Conservation (phyloP, 2,797 vertebrate species). For the Gallinago nigripennis region DNA sequence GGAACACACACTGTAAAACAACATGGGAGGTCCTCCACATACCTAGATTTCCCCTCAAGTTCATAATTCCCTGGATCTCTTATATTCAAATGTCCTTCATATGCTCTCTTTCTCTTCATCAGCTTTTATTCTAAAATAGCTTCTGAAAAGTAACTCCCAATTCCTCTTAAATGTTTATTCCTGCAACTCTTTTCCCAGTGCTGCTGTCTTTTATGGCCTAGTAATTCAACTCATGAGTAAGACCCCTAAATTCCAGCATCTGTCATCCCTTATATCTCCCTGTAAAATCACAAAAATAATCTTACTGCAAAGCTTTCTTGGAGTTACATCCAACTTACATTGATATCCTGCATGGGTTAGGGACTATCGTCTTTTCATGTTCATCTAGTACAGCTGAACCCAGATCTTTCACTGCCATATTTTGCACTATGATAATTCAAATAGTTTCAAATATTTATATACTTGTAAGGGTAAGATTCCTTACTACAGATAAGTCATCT, state of each 20-base stretch:
- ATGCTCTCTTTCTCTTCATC: neutral
- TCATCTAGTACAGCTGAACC: neutral
- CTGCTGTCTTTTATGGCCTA: neutral
- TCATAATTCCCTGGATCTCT: neutral
- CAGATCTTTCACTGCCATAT: neutral
- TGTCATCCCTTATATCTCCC: neutral
- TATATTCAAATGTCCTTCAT: neutral
- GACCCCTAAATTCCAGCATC: neutral
- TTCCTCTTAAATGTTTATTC: neutral
- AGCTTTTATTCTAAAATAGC: neutral
- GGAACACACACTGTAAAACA: neutral
- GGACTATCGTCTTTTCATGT: neutral
- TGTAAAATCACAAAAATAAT: neutral
- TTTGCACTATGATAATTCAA: neutral
- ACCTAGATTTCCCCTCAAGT: neutral
- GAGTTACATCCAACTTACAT: neutral
- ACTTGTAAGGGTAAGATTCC: neutral
- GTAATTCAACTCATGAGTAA: neutral
- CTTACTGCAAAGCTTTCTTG: neutral
- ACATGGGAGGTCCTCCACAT: neutral
- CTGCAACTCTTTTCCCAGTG: neutral
- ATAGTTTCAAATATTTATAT: neutral
- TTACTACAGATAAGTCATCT: neutral
- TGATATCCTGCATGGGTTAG: neutral
- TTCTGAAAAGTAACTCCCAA: neutral